phyloP scores from a whole-genome alignment of 2,888 invertebrate genomes.

The Drosophila neoperkinsi region DNA sequence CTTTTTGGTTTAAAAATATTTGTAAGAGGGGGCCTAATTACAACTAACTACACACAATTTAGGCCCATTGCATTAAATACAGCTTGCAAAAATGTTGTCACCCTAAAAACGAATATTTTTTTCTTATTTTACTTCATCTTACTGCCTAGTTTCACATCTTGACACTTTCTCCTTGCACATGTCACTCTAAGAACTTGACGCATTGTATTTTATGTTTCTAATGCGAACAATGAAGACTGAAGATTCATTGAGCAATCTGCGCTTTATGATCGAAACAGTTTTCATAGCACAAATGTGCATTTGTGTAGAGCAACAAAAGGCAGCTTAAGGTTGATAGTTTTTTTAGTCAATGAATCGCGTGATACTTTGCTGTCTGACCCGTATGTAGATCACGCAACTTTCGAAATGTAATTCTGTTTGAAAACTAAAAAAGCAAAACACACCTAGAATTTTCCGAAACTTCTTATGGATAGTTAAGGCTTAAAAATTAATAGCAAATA shows the following conservation, averaged over 20 bases:
- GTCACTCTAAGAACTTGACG: slow-evolving; percentile 31
- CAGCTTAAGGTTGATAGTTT: slow-evolving; percentile 31
- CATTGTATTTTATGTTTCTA: slow-evolving; percentile 10
- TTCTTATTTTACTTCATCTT: slow-evolving; percentile 4
- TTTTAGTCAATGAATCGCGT: background rate
- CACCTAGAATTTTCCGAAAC: background rate
- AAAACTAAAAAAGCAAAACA: background rate
- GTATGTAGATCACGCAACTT: slow-evolving; percentile 29
- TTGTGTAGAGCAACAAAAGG: slow-evolving; percentile 35
- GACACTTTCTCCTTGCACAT: slow-evolving; percentile 46
- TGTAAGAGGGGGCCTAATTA: background rate
- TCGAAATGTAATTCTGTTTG: slow-evolving; percentile 13
- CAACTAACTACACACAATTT: background rate
- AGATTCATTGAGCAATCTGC: slow-evolving; percentile 21
- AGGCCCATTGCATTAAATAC: slow-evolving; percentile 2
- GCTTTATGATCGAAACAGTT: slow-evolving; percentile 17
- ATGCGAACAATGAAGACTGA: slow-evolving; percentile 13
- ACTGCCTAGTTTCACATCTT: slow-evolving; percentile 7
- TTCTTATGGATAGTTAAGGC: background rate
- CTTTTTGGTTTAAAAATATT: slow-evolving; percentile 3
- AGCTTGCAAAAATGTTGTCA: background rate
- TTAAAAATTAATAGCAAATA: background rate
- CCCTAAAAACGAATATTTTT: background rate
- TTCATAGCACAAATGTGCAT: slow-evolving; percentile 5
- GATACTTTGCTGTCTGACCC: slow-evolving; percentile 3